Evolutionary conservation across 2,888 invertebrate genomes (phyloP).

Genomic region (Heliconius cydno): DNA sequence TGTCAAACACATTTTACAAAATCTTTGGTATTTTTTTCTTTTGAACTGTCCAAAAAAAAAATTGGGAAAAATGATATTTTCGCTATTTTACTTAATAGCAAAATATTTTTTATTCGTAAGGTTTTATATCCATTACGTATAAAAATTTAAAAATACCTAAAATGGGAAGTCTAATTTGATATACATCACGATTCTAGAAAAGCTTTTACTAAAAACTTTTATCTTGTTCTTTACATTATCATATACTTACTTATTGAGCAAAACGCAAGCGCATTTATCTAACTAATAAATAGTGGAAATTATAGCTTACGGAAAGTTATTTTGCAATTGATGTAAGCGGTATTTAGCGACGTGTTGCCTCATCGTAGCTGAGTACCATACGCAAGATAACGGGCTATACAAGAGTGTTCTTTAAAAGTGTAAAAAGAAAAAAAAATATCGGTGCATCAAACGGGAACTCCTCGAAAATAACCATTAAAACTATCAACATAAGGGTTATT

Average conservation of each 20-base stretch:
- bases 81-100: too few species aligned
- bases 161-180: too few species aligned
- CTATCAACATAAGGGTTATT: constrained; percentile 36
- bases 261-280: neutral
- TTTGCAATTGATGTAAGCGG: constrained; percentile 24
- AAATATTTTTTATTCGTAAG: too few species aligned
- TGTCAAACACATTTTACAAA: too few species aligned
- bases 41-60: too few species aligned
- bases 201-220: neutral
- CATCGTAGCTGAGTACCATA: constrained; percentile 31
- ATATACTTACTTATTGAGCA: neutral
- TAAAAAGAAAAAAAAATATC: constrained; percentile 36
- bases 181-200: neutral
- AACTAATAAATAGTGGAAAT: constrained; percentile 25
- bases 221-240: neutral
- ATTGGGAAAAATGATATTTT: too few species aligned
- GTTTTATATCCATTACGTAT: too few species aligned
- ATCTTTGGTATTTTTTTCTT: too few species aligned
- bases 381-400: constrained; percentile 34
- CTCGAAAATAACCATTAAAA: constrained; percentile 34
- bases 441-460: constrained; percentile 31
- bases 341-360: constrained; percentile 31
- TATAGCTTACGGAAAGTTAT: constrained; percentile 18
- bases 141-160: too few species aligned
- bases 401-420: constrained; percentile 38